These are phyloP conservation scores for Mesochorus sp. DNA, from an alignment of 2,888 invertebrate genomes.

Conservation along the genomic window DNA sequence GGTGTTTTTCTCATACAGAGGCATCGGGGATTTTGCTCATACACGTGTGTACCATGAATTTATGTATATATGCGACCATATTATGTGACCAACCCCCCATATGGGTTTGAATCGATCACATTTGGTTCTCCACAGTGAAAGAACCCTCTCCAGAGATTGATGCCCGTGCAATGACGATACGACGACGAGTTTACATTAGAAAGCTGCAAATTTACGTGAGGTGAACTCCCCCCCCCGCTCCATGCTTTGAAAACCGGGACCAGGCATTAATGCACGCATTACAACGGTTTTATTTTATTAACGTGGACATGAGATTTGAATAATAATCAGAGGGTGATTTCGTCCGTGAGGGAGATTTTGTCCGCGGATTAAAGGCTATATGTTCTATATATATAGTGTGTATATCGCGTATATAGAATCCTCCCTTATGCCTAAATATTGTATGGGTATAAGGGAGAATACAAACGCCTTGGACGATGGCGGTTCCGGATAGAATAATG, in stretches of 20 bases:
- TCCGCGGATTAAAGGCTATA: conserved; percentile 79
- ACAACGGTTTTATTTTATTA: conserved; percentile 80
- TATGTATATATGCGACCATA: neutral
- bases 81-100: conserved; percentile 20
- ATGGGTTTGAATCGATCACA: conserved; percentile 66
- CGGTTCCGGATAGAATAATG: conserved; percentile 19
- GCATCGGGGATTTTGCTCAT: conserved; percentile 59
- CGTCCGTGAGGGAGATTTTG: conserved; percentile 77
- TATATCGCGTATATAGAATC: neutral
- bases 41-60: neutral
- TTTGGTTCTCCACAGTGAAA: conserved; percentile 69
- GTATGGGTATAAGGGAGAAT: neutral
- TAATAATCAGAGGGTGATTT: conserved; percentile 71
- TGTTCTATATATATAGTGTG: neutral
- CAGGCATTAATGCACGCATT: conserved; percentile 73
- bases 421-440: neutral
- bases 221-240: neutral
- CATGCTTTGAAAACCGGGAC: no score
- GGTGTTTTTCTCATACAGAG: conserved; percentile 32
- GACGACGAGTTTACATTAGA: conserved; percentile 1
- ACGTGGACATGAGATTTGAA: conserved; percentile 76
- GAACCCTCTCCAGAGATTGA: conserved; percentile 58
- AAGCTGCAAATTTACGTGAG: neutral
- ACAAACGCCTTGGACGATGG: conserved; percentile 46
- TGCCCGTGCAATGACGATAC: conserved; percentile 33